These are phyloP conservation scores for Hipparchia sbordonii DNA, from an alignment of 2,888 invertebrate species.

Conservation along the genomic window DNA sequence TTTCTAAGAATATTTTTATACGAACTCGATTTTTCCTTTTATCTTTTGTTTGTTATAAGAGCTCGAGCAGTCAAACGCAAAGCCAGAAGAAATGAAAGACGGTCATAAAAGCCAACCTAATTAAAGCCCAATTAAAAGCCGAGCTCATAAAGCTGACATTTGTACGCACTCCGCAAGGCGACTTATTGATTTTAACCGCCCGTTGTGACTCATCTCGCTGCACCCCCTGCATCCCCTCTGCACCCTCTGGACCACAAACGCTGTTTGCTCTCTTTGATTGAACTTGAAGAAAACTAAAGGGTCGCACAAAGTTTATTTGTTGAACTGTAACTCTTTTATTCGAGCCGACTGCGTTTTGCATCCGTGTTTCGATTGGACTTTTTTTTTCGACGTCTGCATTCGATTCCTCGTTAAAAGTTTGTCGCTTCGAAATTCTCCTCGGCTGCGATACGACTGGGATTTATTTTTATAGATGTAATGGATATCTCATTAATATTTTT, in stretches of 20 bases:
- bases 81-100: slow-evolving; percentile 2
- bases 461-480: slow-evolving; percentile 26
- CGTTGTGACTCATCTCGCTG: slow-evolving; percentile 70
- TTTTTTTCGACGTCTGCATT: slow-evolving; percentile 50
- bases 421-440: slow-evolving; percentile 37
- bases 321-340: slow-evolving; percentile 63
- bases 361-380: slow-evolving; percentile 45
- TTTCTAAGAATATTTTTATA: neutral
- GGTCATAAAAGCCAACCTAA: slow-evolving; percentile 26
- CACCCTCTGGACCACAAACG: slow-evolving; percentile 53
- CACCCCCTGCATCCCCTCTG: slow-evolving; percentile 48
- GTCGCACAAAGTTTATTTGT: slow-evolving; percentile 57
- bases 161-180: slow-evolving; percentile 40
- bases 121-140: slow-evolving; percentile 38
- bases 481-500: slow-evolving; percentile 23
- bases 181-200: slow-evolving; percentile 76
- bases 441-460: slow-evolving; percentile 30
- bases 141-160: slow-evolving; percentile 41
- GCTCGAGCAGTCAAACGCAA: neutral
- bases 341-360: slow-evolving; percentile 47
- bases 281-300: slow-evolving; percentile 65
- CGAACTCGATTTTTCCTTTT: neutral
- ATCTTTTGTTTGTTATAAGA: neutral
- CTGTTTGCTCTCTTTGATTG: slow-evolving; percentile 76
- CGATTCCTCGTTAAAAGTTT: slow-evolving; percentile 61